These are phyloP conservation scores for Apogon hyalosoma DNA, from an alignment of 2,797 vertebrate genomes.

Conservation along the genomic window DNA sequence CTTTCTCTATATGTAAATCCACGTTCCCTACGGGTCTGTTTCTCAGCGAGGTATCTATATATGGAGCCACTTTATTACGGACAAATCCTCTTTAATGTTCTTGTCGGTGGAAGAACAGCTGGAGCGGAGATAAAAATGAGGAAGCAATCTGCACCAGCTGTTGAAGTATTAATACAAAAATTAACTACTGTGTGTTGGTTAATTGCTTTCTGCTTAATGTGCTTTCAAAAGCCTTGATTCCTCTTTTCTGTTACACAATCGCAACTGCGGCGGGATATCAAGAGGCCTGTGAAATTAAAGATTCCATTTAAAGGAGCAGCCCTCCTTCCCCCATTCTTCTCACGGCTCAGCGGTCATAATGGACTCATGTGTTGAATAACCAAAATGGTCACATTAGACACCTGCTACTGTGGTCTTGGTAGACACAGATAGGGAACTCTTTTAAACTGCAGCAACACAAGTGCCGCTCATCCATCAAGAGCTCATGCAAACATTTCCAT, in stretches of 20 bases:
- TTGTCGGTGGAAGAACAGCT: constrained; percentile 84
- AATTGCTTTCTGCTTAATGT: constrained; percentile 89
- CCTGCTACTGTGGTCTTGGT: constrained; percentile 81
- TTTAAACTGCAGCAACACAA: constrained; percentile 71
- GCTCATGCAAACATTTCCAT: constrained; percentile 78
- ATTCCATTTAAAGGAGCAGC: constrained; percentile 81
- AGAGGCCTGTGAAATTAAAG: constrained; percentile 85
- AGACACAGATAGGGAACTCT: constrained; percentile 71
- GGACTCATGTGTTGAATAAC: constrained; percentile 86
- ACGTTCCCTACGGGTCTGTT: constrained; percentile 66
- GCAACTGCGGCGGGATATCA: constrained; percentile 75
- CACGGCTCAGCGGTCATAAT: constrained; percentile 84
- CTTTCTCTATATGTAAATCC: constrained; percentile 82
- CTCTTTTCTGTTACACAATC: constrained; percentile 83
- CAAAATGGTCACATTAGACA: constrained; percentile 85
- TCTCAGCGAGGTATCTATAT: constrained; percentile 81
- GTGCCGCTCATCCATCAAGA: constrained; percentile 76
- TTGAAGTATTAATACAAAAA: constrained; percentile 87
- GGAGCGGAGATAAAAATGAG: constrained; percentile 85
- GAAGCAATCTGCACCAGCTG: constrained; percentile 84
- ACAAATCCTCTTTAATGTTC: constrained; percentile 87
- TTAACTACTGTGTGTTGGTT: constrained; percentile 86
- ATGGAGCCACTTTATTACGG: constrained; percentile 82
- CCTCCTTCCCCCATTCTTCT: constrained; percentile 73
- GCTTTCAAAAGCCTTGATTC: constrained; percentile 85